phyloP scores from a whole-genome alignment of 2,113 vertebrate species.

The Proterorhinus semilunaris region DNA sequence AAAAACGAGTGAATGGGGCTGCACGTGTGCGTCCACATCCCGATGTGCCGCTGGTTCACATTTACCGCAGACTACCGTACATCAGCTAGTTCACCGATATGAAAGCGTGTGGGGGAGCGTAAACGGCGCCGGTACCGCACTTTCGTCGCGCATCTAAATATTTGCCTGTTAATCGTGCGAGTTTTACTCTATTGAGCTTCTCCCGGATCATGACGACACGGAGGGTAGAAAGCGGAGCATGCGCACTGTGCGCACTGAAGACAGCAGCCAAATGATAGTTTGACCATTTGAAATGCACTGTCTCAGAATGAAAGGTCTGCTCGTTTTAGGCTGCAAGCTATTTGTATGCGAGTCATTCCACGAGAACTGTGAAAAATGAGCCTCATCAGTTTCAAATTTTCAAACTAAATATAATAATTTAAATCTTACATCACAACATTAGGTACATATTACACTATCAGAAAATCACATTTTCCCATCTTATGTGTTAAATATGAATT shows the following conservation, averaged over 20 bases:
- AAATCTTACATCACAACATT: too few species aligned
- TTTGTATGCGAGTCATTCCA: too few species aligned
- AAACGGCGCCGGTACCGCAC: background rate
- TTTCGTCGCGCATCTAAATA: background rate
- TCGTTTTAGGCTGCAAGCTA: background rate
- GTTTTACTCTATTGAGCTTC: slow-evolving; percentile 43
- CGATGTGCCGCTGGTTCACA: slow-evolving; percentile 28
- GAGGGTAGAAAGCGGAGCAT: slow-evolving; percentile 26
- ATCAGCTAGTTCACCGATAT: background rate
- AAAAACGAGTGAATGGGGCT: slow-evolving; percentile 40
- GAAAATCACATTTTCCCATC: too few species aligned
- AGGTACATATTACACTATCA: too few species aligned
- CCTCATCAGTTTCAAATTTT: too few species aligned
- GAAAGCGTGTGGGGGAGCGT: background rate
- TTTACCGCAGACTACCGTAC: background rate
- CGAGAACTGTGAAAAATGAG: too few species aligned
- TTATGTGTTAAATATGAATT: too few species aligned
- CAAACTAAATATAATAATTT: too few species aligned
- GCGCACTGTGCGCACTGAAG: slow-evolving; percentile 34
- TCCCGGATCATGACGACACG: background rate
- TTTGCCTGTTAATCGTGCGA: slow-evolving; percentile 44
- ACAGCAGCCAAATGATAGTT: slow-evolving; percentile 15
- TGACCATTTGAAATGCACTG: background rate
- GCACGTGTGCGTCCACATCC: slow-evolving; percentile 55
- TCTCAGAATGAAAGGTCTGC: background rate